These are phyloP conservation scores for Drosophila ambigua DNA, from an alignment of 1,140 invertebrate species.

Conservation along the genomic window DNA sequence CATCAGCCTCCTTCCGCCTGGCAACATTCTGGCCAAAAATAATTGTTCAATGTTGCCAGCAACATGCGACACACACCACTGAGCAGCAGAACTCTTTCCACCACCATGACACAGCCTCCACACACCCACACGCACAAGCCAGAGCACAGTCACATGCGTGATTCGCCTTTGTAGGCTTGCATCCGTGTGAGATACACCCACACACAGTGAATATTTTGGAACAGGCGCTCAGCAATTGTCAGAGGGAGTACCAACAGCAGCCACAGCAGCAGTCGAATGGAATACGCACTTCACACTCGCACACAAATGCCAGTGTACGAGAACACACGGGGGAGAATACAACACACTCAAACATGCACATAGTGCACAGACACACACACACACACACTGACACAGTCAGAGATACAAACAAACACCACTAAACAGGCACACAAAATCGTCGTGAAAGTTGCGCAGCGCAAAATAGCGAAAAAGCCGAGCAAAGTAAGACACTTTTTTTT, in stretches of 20 bases:
- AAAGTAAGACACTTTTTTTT: constrained; percentile 48
- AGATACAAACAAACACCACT: constrained; percentile 25
- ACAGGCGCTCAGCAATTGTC: constrained; percentile 62
- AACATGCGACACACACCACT: constrained; percentile 27
- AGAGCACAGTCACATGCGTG: constrained; percentile 1
- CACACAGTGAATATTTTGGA: constrained; percentile 65
- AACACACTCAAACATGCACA: constrained; percentile 8
- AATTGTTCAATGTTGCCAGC: constrained; percentile 56
- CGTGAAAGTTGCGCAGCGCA: constrained; percentile 49
- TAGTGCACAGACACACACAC: constrained; percentile 20
- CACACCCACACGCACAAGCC: not conserved
- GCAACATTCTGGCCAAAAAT: constrained; percentile 40
- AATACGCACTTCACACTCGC: constrained; percentile 49
- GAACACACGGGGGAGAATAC: not conserved
- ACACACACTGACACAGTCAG: not conserved
- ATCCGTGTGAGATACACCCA: constrained; percentile 71
- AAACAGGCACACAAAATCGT: constrained; percentile 58
- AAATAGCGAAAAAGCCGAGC: constrained; percentile 41
- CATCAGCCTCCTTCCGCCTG: constrained; percentile 18
- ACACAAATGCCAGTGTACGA: constrained; percentile 11
- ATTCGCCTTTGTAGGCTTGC: constrained; percentile 20
- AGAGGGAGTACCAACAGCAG: constrained; percentile 16
- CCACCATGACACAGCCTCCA: constrained; percentile 5
- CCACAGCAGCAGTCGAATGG: not conserved
- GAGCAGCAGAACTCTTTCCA: no score